phyloP scores from a whole-genome alignment of 2,113 vertebrate species.

The Oceanodroma tethys region DNA sequence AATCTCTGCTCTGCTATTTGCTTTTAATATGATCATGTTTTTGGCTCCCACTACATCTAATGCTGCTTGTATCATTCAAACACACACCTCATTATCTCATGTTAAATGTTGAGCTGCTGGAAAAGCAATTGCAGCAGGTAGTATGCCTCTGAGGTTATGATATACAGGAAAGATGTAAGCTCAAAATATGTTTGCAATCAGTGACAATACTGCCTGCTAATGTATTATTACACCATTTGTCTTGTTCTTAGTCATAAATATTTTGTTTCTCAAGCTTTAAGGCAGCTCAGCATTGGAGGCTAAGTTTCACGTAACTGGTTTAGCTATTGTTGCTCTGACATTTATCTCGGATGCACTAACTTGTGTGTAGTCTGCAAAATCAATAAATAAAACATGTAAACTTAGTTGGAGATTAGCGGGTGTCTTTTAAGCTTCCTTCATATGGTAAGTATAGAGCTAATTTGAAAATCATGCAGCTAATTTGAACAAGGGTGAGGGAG shows the following conservation, averaged over 20 bases:
- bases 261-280: neutral
- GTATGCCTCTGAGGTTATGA: neutral
- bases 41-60: constrained; percentile 57
- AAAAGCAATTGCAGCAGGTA: constrained; percentile 32
- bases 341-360: neutral
- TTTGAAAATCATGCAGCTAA: neutral
- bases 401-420: neutral
- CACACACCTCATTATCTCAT: constrained; percentile 63
- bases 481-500: neutral
- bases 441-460: neutral
- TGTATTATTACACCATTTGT: neutral
- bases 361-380: neutral
- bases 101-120: constrained; percentile 49
- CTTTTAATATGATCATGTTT: constrained; percentile 68
- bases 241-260: neutral
- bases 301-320: neutral
- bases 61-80: constrained; percentile 25
- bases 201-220: neutral
- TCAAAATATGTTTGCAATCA: neutral
- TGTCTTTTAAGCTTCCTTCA: neutral
- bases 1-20: constrained; percentile 66
- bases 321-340: neutral
- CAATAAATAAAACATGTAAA: neutral
- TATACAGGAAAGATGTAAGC: neutral
- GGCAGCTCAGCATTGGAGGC: neutral